Evolutionary conservation across 1,140 invertebrate genomes (phyloP).

Genomic region (Zophobas atratus): DNA sequence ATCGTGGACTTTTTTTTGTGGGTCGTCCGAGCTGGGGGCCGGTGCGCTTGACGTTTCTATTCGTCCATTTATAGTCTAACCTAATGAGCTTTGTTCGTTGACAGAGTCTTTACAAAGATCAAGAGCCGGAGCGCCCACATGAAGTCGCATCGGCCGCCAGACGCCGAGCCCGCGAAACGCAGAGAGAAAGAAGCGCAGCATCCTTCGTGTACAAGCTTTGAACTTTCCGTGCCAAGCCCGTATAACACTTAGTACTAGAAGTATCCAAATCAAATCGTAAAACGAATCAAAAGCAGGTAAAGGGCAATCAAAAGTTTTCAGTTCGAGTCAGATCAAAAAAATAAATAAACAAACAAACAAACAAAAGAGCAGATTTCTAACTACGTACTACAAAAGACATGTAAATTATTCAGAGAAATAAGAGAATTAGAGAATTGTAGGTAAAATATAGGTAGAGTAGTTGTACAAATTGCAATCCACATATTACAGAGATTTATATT

Average conservation of each 20-base stretch:
- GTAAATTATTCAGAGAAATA: constrained; percentile 51
- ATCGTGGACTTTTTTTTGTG: too few relatives aligned
- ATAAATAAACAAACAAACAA: background rate
- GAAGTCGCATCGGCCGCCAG: constrained; percentile 93
- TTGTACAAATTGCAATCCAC: constrained; percentile 66
- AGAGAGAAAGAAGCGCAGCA: constrained; percentile 59
- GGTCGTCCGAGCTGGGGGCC: background rate
- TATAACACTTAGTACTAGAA: constrained; percentile 64
- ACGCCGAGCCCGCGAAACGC: constrained; percentile 73
- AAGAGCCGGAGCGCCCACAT: constrained; percentile 98
- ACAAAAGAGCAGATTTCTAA: background rate
- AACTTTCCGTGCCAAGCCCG: constrained; percentile 66
- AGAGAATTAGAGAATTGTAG: constrained; percentile 53
- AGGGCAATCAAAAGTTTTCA: constrained; percentile 61
- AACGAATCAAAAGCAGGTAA: constrained; percentile 60
- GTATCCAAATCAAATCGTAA: constrained; percentile 52
- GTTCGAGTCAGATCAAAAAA: constrained; percentile 52
- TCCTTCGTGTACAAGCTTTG: constrained; percentile 55
- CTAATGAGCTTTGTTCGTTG: constrained; percentile 69
- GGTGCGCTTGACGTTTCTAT: background rate
- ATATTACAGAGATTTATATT: constrained; percentile 67
- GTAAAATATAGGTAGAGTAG: constrained; percentile 62
- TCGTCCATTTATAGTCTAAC: constrained; percentile 44
- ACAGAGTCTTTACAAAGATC: constrained; percentile 96
- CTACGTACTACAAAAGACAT: constrained; percentile 50